Base-by-base conservation (phyloP, 2,888 invertebrate species). In the Drosophila falleni region DNA sequence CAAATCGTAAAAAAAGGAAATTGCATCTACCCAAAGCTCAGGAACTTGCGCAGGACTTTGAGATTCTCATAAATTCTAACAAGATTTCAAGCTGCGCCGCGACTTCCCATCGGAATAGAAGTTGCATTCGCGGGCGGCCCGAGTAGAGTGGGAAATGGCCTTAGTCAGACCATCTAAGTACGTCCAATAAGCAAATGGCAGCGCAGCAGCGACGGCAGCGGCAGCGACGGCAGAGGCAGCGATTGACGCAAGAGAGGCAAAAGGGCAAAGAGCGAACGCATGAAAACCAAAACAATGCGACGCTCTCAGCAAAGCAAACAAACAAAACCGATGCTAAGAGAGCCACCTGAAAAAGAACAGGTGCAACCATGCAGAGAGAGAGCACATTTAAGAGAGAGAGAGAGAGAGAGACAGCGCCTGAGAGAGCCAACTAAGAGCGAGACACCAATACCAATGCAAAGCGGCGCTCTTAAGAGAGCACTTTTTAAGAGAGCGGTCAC, bases 1-100 rank as follows among this genome's bases (percentile, higher is more conserved):
- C 61, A 64, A 75, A 89, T 89, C 89, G 84, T 89, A 87, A 89
- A 89, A 81, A 84, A 80, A 65, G 78, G 61, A 87, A 88, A 90
- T 90, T 88, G 89, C 85, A 89, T 89, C 74, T 68, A 71, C 73
- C 87, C 74, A 80, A 90, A 90, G 87, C 81, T 70, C 72, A 71
- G 75, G 61, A 87, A 87, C 77, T 89, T 89, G 89, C 90, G 85
- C 84, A 89, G 85, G 90, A 80, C 88, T 82, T 77, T 69, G 76
- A 78, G 81, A 89, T 82, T 89, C 88, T 76, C 89, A 89, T 90
- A 89, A 89, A 82, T 89, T 90, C 89, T 87, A 90, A 90, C 90
- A 89, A 88, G 88, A 88, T 87, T 89, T 87, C 86, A 76, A 71
- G 89, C 85, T 87, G 87, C 67, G 80, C 64, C 62, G 41, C 65